Evolutionary conservation across 2,797 vertebrate species (phyloP).

Genomic region (Yasuhikotakia modesta): DNA sequence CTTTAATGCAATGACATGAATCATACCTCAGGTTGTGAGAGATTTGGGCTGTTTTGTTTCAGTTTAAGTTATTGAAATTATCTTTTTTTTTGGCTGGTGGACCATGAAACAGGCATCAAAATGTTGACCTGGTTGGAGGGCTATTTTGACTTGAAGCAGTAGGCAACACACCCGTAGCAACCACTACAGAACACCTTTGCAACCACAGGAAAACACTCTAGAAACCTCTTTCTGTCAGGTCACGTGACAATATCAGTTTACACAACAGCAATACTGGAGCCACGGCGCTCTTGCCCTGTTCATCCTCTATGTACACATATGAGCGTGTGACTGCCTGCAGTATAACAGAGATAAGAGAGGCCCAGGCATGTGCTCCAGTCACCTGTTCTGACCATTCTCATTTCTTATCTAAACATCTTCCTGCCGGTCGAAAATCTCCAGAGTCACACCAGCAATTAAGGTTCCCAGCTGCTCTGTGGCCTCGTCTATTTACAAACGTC

Average conservation of each 20-base stretch:
- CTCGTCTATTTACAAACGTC: conserved; percentile 19
- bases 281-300: neutral
- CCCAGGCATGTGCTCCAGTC: conserved; percentile 11
- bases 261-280: neutral
- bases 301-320: neutral
- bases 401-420: conserved; percentile 51
- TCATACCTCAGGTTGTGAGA: neutral
- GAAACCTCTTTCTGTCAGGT: too few relatives aligned
- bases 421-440: conserved; percentile 34
- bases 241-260: neutral
- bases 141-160: neutral
- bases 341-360: conserved; percentile 1
- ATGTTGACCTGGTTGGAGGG: neutral
- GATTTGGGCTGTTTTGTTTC: too few relatives aligned
- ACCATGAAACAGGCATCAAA: too few relatives aligned
- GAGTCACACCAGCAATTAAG: conserved; percentile 49
- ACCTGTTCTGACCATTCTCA: conserved; percentile 39
- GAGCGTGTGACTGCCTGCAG: neutral
- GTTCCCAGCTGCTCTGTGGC: conserved; percentile 13
- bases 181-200: too few relatives aligned
- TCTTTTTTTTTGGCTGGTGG: too few relatives aligned
- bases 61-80: too few relatives aligned
- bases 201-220: too few relatives aligned
- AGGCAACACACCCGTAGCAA: neutral
- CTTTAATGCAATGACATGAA: neutral